phyloP scores from a whole-genome alignment of 2,888 invertebrate genomes.

The Acrocera orbiculus region DNA sequence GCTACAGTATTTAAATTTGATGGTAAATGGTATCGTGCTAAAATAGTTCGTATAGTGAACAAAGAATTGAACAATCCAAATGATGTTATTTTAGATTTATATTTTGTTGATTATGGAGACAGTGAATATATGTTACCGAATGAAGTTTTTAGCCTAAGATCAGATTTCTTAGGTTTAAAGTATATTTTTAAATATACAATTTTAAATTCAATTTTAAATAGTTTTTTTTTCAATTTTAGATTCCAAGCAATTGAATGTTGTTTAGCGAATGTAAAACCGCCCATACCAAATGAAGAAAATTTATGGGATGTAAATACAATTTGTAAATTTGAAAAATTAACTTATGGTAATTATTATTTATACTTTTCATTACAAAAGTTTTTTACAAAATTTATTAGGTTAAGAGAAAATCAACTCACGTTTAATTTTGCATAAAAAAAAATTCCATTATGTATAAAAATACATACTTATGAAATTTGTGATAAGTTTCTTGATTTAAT shows the following conservation, averaged over 20 bases:
- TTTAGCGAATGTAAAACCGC: conserved; percentile 52
- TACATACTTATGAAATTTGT: too few species aligned
- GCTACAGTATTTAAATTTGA: conserved; percentile 71
- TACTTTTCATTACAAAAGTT: background rate
- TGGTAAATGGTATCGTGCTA: conserved; percentile 49
- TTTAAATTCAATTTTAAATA: background rate
- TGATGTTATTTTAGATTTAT: conserved; percentile 48
- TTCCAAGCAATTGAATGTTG: conserved; percentile 76
- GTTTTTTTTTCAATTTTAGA: conserved; percentile 15
- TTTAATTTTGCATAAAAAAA: too few species aligned
- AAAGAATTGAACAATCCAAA: conserved; percentile 44
- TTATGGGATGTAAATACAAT: conserved; percentile 45
- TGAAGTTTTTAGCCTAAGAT: conserved; percentile 53
- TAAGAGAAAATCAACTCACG: too few species aligned
- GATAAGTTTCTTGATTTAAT: too few species aligned
- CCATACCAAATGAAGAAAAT: conserved; percentile 28
- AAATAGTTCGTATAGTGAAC: conserved; percentile 45
- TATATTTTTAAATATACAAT: conserved; percentile 9
- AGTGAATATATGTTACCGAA: conserved; percentile 46
- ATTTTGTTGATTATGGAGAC: conserved; percentile 81
- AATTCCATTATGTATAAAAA: too few species aligned
- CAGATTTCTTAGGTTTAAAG: conserved; percentile 38
- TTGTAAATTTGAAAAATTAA: conserved; percentile 49
- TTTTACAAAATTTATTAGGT: too few species aligned
- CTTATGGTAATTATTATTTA: conserved; percentile 34